Conservation (phyloP, 2,888 invertebrate species). For the Xestia ashworthii region DNA sequence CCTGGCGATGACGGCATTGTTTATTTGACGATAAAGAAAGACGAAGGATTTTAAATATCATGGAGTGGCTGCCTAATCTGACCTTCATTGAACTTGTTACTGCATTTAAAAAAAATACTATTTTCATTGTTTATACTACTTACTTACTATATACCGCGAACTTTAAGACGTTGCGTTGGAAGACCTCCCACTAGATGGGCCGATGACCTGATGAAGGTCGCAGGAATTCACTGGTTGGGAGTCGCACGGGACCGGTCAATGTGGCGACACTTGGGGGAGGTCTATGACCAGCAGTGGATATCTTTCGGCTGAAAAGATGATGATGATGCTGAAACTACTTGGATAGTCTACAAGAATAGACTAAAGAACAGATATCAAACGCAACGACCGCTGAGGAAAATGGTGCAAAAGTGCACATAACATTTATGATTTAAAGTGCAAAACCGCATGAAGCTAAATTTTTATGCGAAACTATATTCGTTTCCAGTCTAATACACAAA, state of each 20-base stretch:
- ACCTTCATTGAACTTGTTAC: background rate
- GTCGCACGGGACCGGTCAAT: too few species aligned
- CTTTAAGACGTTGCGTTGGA: too few species aligned
- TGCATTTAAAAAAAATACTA: background rate
- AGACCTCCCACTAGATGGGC: too few species aligned
- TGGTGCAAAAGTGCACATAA: background rate
- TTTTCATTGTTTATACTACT: background rate
- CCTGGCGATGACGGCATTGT: constrained; percentile 46
- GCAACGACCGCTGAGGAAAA: background rate
- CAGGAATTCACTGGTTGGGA: too few species aligned
- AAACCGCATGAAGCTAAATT: background rate
- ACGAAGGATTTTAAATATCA: background rate
- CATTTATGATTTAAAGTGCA: background rate
- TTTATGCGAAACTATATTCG: background rate
- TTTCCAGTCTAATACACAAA: background rate
- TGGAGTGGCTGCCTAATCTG: background rate
- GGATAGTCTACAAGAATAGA: background rate
- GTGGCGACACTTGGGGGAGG: too few species aligned
- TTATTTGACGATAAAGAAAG: constrained; percentile 27
- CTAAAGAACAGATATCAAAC: background rate
- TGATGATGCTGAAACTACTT: too few species aligned
- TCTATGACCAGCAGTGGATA: too few species aligned
- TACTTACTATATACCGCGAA: too few species aligned
- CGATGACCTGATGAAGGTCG: too few species aligned
- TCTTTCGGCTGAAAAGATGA: too few species aligned